A percentile compares a stretch with the other conserved stretches of the same genome.
Evolutionary conservation across 2,888 invertebrate genomes (phyloP).

Genomic region (Apamea crenata): DNA sequence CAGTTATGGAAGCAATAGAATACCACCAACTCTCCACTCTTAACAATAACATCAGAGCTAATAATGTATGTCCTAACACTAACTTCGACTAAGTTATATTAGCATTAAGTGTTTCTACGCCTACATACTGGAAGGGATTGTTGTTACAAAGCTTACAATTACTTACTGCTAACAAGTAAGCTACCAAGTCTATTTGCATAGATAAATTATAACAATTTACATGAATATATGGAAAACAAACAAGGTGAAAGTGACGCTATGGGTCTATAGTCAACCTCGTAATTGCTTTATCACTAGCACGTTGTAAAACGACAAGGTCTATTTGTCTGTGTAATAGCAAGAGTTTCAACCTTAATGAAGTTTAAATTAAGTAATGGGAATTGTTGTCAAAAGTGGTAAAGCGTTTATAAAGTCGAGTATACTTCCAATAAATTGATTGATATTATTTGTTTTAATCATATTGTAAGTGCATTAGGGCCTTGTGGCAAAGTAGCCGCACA

Average conservation of each 20-base stretch:
- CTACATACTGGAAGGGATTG: not conserved
- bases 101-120: not conserved
- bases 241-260: not conserved
- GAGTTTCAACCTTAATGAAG: not conserved
- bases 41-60: not conserved
- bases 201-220: not conserved
- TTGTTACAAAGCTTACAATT: conserved; percentile 2
- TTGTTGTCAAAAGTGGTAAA: not conserved
- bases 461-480: not conserved
- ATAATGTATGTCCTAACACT: not conserved
- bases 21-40: too few species aligned
- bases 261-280: not conserved
- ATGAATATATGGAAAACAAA: not conserved
- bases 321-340: not conserved
- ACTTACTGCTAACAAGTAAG: not conserved
- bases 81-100: conserved; percentile 16
- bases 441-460: not conserved
- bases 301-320: not conserved
- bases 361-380: not conserved
- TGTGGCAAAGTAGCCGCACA: not conserved
- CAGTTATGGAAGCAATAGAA: not conserved
- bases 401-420: not conserved
- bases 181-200: conserved; percentile 11
- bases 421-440: not conserved
- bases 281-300: not conserved